Conservation (phyloP, 2,113 vertebrate species). For the Elephas maximus region DNA sequence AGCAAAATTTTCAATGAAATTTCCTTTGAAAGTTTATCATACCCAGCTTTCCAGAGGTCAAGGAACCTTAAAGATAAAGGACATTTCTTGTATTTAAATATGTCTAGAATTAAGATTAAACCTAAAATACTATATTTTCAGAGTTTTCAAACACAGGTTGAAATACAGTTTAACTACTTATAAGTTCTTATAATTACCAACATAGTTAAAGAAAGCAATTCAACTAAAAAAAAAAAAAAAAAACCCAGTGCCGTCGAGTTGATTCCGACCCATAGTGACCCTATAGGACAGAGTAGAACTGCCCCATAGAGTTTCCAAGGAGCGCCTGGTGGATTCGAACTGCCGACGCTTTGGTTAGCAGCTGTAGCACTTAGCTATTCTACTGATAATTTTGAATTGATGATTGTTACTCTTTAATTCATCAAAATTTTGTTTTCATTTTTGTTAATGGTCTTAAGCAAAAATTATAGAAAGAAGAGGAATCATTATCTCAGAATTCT, state of each 20-base stretch:
- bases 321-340: no score
- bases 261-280: no score
- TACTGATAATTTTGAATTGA: background rate
- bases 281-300: no score
- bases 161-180: background rate
- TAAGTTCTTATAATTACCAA: conserved; percentile 21
- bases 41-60: background rate
- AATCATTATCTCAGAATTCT: background rate
- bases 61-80: background rate
- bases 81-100: background rate
- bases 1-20: background rate
- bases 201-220: background rate
- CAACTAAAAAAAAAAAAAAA: background rate
- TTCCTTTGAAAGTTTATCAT: background rate
- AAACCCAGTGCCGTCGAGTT: no score
- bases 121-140: background rate
- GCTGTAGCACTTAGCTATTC: no score
- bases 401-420: background rate
- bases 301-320: no score
- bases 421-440: background rate
- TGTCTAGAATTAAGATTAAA: background rate
- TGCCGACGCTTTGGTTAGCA: no score
- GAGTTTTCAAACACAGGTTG: background rate
- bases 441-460: background rate
- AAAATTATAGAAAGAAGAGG: background rate